These are phyloP conservation scores for Heliconius hermathena DNA, from an alignment of 1,140 invertebrate genomes.

Conservation along the genomic window DNA sequence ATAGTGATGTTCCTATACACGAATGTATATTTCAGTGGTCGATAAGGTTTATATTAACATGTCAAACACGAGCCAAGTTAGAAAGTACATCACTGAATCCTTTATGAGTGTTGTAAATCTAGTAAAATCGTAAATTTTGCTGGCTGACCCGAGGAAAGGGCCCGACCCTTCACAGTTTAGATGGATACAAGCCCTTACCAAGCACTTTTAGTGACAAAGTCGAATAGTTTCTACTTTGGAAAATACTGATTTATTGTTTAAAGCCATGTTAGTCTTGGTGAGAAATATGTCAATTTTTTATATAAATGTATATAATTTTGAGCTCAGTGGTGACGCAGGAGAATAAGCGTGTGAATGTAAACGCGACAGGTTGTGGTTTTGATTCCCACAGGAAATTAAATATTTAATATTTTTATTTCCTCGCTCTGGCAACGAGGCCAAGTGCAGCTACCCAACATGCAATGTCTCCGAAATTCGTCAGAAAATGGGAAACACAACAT, in stretches of 20 bases:
- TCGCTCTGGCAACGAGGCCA: too few relatives aligned
- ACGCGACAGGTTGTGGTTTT: too few relatives aligned
- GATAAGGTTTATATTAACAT: slow-evolving; percentile 28
- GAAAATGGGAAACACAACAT: too few relatives aligned
- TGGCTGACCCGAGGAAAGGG: slow-evolving; percentile 51
- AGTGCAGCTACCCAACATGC: too few relatives aligned
- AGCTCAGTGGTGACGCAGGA: too few relatives aligned
- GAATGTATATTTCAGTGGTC: neutral
- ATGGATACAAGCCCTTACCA: slow-evolving; percentile 22
- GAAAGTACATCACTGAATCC: slow-evolving; percentile 54
- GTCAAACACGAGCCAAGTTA: slow-evolving; percentile 32
- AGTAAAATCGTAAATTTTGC: slow-evolving; percentile 63
- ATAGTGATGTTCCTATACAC: neutral
- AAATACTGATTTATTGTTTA: neutral
- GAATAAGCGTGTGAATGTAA: too few relatives aligned
- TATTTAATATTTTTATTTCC: too few relatives aligned
- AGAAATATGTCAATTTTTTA: too few relatives aligned
- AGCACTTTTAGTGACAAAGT: slow-evolving; percentile 14
- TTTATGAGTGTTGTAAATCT: slow-evolving; percentile 67
- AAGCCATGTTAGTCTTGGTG: neutral
- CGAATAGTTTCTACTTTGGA: neutral
- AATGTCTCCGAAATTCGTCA: too few relatives aligned
- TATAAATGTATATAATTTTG: too few relatives aligned
- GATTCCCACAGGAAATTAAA: too few relatives aligned
- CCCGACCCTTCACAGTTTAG: slow-evolving; percentile 33